A percentile compares a stretch with the other conserved stretches of the same genome.
phyloP scores from a whole-genome alignment of 2,888 invertebrate genomes.

The Heliconius erato region DNA sequence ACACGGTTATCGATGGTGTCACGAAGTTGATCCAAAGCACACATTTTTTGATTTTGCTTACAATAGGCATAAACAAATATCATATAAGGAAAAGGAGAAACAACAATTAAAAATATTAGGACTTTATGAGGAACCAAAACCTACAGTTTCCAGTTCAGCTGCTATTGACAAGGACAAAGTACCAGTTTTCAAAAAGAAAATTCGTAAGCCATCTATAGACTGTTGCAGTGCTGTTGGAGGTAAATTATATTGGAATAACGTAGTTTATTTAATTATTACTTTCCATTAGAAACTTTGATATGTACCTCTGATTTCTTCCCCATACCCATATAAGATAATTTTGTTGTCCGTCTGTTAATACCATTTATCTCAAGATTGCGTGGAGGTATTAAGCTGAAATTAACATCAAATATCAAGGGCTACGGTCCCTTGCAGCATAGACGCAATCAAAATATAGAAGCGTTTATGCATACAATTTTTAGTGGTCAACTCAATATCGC shows the following conservation, averaged over 20 bases:
- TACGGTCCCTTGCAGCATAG: too few species aligned
- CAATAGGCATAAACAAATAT: conserved; percentile 70
- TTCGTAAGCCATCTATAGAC: conserved; percentile 73
- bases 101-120: conserved; percentile 72
- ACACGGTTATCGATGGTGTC: conserved; percentile 78
- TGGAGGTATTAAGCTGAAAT: too few species aligned
- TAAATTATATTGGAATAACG: conserved; percentile 49
- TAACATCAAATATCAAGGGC: too few species aligned
- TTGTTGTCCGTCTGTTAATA: too few species aligned
- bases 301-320: background rate
- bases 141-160: background rate
- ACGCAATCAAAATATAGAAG: too few species aligned
- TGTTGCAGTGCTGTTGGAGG: conserved; percentile 83
- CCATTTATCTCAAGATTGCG: too few species aligned
- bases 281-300: background rate
- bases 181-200: conserved; percentile 69
- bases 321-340: too few species aligned
- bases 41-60: conserved; percentile 79
- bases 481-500: too few species aligned
- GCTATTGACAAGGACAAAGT: conserved; percentile 60
- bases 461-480: too few species aligned
- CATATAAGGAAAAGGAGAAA: conserved; percentile 58
- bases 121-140: conserved; percentile 58
- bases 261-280: too few species aligned
- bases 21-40: conserved; percentile 75